Base-by-base conservation (phyloP, 2,888 invertebrate species). In the Machimus atricapillus region DNA sequence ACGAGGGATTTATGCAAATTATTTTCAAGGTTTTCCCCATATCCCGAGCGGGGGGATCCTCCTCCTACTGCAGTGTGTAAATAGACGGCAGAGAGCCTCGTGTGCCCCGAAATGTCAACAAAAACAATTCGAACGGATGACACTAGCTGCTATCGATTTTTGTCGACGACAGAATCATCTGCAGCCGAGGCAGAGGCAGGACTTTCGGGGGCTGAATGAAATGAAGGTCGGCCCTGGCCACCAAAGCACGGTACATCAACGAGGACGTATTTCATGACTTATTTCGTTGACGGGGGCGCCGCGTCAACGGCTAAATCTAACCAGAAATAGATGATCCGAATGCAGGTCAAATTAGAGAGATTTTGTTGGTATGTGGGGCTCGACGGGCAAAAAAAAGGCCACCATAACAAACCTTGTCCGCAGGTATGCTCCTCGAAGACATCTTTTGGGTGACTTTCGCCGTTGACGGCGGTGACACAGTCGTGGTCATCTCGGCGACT, bases 401-500 rank as follows among this genome's bases (percentile, higher is more conserved):
- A 83, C 23, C 34, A 83, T 76, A 76, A 85, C 85, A 85, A 85
- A 85, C 96, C 96, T 96, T 96, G 94, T 96, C 96, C 93, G 96
- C 95, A 93, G 96, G 96, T 94, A 96, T 95, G 94, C 95, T 96
- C 94, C 96, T 96, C 92, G 96, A 95, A 92, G 96, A 95, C 96
- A 96, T 96, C 88, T 92, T 92, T 88, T 90, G 90, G 88, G 91
- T 91, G 89, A 87, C 88, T 89, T 86, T 88, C 88, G 81, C 89
- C 87, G 88, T 88, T 85, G 86, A 88, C 88, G 74, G 87, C 82
- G 86, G 87, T 87, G 89, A 88, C 87, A 89, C 89, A 56, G 77
- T 56, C 56, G 86, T 77, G 16, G 86, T 86, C 86, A 85, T 85
- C 34, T 73, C 9, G 76, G 46, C n/a, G 34, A 34, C 40, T 79